A percentile compares a stretch with the other conserved stretches of the same genome.
Evolutionary conservation across 2,113 vertebrate genomes (phyloP).

Genomic region (Cercopithecus mona): DNA sequence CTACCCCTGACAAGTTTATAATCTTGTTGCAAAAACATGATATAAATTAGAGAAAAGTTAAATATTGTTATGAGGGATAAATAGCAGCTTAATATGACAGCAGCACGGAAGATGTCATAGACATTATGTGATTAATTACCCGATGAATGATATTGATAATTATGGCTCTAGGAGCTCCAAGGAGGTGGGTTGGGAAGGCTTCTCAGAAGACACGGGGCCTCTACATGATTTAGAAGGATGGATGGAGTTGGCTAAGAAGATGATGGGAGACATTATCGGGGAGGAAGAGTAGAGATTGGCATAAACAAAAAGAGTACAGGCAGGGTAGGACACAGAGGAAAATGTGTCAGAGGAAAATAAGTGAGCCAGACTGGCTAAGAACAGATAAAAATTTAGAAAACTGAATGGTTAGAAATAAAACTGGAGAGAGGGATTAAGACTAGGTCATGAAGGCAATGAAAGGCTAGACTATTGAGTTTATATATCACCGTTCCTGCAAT

Average conservation of each 20-base stretch:
- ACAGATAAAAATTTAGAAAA: not conserved
- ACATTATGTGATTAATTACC: conserved; percentile 9
- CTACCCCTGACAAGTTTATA: conserved; percentile 42
- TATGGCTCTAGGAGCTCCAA: not conserved
- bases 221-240: not conserved
- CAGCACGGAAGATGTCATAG: not conserved
- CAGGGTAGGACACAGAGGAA: not conserved
- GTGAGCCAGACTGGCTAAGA: not conserved
- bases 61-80: conserved; percentile 52
- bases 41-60: conserved; percentile 51
- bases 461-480: not conserved
- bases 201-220: not conserved
- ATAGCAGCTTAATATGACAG: conserved; percentile 9
- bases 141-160: not conserved
- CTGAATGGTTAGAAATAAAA: not conserved
- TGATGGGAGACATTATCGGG: not conserved
- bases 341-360: not conserved
- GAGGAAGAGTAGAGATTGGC: not conserved
- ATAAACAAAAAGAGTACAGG: not conserved
- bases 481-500: not conserved
- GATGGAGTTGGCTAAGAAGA: not conserved
- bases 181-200: not conserved
- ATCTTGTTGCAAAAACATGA: conserved; percentile 36
- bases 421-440: not conserved
- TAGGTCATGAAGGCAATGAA: not conserved